These are phyloP conservation scores for Dromaius novaehollandiae DNA, from an alignment of 2,113 vertebrate species.

Conservation along the genomic window DNA sequence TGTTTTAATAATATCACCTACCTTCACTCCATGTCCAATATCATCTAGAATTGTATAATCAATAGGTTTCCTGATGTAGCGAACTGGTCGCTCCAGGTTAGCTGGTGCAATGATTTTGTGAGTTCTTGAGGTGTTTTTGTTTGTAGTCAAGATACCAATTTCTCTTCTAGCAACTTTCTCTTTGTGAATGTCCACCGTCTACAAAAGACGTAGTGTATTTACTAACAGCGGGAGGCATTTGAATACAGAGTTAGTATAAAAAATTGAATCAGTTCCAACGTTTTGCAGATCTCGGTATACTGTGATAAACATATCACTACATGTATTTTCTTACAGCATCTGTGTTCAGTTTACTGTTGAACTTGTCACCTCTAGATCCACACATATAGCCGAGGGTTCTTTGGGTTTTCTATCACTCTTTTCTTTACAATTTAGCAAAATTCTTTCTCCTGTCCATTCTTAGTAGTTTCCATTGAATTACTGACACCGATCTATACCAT, in stretches of 20 bases:
- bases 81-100: slow-evolving; percentile 96
- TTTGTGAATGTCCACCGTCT: slow-evolving; percentile 99
- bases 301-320: slow-evolving; percentile 24
- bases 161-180: slow-evolving; percentile 98
- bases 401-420: background rate
- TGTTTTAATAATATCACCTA: slow-evolving; percentile 75
- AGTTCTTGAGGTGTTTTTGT: slow-evolving; percentile 99
- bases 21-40: slow-evolving; percentile 99
- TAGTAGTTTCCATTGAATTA: background rate
- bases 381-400: background rate
- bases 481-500: background rate
- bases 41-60: slow-evolving; percentile 98
- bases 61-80: slow-evolving; percentile 98
- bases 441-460: background rate
- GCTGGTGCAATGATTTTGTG: slow-evolving; percentile 99
- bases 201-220: slow-evolving; percentile 75
- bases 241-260: slow-evolving; percentile 55
- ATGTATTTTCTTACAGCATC: background rate
- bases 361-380: background rate
- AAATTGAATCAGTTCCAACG: background rate
- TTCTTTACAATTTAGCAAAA: background rate
- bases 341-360: background rate
- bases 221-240: slow-evolving; percentile 59
- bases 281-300: background rate
- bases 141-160: slow-evolving; percentile 99